These are phyloP conservation scores for Akabosia matsudoensis DNA, from an alignment of 1,140 invertebrate species.

Conservation along the genomic window DNA sequence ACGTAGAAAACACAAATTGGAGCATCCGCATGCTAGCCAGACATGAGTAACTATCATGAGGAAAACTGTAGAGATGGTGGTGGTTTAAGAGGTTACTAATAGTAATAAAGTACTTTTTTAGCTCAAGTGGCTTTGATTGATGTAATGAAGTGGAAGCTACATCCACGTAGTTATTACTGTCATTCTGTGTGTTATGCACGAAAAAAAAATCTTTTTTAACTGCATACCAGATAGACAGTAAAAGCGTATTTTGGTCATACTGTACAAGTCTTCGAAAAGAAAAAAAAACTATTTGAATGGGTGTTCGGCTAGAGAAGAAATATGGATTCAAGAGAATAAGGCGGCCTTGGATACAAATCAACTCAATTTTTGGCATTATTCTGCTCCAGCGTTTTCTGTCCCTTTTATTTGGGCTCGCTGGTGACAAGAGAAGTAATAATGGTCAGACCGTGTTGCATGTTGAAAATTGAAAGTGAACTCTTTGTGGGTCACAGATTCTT, in stretches of 20 bases:
- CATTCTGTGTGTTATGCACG: too few relatives aligned
- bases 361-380: background rate
- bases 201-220: too few relatives aligned
- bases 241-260: too few relatives aligned
- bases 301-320: background rate
- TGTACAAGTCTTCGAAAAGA: too few relatives aligned
- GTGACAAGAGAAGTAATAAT: too few relatives aligned
- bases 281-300: background rate
- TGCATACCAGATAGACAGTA: too few relatives aligned
- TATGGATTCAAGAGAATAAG: background rate
- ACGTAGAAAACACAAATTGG: too few relatives aligned
- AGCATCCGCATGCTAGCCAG: too few relatives aligned
- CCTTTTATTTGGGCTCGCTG: background rate
- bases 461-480: too few relatives aligned
- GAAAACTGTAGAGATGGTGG: background rate
- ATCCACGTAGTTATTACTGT: background rate
- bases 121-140: background rate
- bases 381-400: background rate
- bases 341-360: conserved; percentile 20
- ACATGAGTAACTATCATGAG: too few relatives aligned
- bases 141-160: background rate
- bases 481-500: too few relatives aligned
- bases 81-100: background rate
- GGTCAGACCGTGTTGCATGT: too few relatives aligned
- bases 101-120: background rate